Base-by-base conservation (phyloP, 2,113 vertebrate species). In the Halichoerus grypus region DNA sequence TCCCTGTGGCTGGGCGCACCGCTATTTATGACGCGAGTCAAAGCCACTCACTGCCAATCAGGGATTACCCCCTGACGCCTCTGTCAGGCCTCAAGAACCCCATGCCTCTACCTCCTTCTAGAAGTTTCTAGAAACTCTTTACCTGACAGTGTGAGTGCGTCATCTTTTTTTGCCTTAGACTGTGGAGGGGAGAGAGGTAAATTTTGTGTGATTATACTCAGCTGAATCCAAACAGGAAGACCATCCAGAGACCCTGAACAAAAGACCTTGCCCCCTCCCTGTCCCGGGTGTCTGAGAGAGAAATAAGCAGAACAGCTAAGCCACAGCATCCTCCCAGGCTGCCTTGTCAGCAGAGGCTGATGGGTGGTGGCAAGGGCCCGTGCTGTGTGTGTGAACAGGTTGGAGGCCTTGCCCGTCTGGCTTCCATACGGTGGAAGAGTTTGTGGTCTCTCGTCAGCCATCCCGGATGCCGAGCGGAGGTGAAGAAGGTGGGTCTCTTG, bases 121-220 rank as follows among this genome's bases (percentile, higher is more conserved):
- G 74, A 95, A 94, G 31, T 46, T 96, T 80, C 57, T 92, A 53
- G 42, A 96, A 93, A 81, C 57, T 39, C 49, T 93, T 80, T 26
- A 5, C n/a, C 51, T 46, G 46, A 33, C 39, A 21, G 10, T 22
- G 2, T 39, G 22, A 57, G 2, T 46, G 28, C 31, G 42, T 71
- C 69, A 7, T 42, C 67, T 89, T 57, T n/a, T 19, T 80, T 65
- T 94, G 77, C 81, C 63, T 89, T 46, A 31, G 36, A 74, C n/a
- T n/a, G 1, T 15, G 72, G 57, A 18, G 28, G 5, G 0, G 8
- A 26, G n/a, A 18, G 22, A 53, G 28, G 12, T 18, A 12, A 7
- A 36, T 42, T 65, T 11, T 65, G 2, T n/a, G 39, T 51, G 94
- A 36, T 51, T 55, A 46, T 14, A 49, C 33, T 69, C 36, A 26